Conservation (phyloP, 2,888 invertebrate genomes). For the Sminthurinus aureus region DNA sequence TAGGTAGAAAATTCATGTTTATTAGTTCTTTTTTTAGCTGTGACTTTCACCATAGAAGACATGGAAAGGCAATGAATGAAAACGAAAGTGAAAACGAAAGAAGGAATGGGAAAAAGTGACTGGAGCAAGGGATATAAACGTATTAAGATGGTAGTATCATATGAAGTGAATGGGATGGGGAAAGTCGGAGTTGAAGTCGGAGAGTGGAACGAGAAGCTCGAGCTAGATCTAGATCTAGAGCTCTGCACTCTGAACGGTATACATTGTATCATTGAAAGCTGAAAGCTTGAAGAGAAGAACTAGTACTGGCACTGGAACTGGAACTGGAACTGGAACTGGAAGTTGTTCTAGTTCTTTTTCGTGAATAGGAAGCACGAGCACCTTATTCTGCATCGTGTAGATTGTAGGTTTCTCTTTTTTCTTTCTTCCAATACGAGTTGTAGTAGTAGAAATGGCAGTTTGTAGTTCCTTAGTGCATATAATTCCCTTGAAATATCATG, state of each 20-base stretch:
- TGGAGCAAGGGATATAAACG: neutral
- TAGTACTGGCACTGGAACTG: neutral
- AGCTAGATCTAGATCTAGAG: neutral
- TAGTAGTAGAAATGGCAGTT: neutral
- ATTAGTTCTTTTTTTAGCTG: too few relatives aligned
- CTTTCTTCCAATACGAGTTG: neutral
- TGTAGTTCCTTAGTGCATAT: neutral
- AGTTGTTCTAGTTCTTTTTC: too few relatives aligned
- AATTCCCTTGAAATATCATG: neutral
- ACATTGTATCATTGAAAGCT: too few relatives aligned
- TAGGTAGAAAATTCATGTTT: too few relatives aligned
- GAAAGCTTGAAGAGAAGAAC: too few relatives aligned
- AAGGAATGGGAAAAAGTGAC: neutral
- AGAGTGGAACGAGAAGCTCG: conserved; percentile 8
- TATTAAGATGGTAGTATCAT: neutral
- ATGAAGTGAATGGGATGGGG: conserved; percentile 1
- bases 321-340: too few relatives aligned
- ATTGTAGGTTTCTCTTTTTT: too few relatives aligned
- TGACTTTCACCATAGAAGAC: too few relatives aligned
- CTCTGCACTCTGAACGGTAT: too few relatives aligned
- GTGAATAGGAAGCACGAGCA: too few relatives aligned
- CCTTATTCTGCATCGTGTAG: too few relatives aligned
- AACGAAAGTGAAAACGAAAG: neutral
- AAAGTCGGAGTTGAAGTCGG: conserved; percentile 11
- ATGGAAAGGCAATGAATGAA: too few relatives aligned